A percentile compares a stretch with the other conserved stretches of the same genome.
These are phyloP conservation scores for Gymnodraco acuticeps DNA, from an alignment of 2,797 vertebrate genomes.

Conservation along the genomic window DNA sequence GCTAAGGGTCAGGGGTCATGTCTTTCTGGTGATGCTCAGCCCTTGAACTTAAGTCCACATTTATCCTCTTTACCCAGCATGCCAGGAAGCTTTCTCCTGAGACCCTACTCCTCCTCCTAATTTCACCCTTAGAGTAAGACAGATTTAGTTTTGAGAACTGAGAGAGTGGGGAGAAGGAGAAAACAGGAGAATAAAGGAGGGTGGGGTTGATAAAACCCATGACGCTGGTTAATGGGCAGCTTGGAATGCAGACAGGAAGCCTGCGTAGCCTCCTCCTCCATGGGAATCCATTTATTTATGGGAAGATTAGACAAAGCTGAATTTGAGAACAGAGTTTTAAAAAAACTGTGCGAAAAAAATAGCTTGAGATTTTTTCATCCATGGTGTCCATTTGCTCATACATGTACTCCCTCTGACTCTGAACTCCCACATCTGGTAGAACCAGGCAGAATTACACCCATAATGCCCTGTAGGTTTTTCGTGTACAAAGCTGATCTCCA, in stretches of 20 bases:
- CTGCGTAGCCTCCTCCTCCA: slow-evolving; percentile 58
- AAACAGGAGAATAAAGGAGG: slow-evolving; percentile 37
- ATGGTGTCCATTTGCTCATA: slow-evolving; percentile 33
- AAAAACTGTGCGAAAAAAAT: slow-evolving; percentile 61
- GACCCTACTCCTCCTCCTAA: slow-evolving; percentile 48
- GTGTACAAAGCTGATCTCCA: slow-evolving; percentile 55
- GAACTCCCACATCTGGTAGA: slow-evolving; percentile 60
- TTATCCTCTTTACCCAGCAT: slow-evolving; percentile 68
- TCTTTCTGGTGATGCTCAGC: slow-evolving; percentile 65
- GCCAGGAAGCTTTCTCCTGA: slow-evolving; percentile 57
- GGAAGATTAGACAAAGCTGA: slow-evolving; percentile 50
- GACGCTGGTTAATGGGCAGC: slow-evolving; percentile 78
- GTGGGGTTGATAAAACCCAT: slow-evolving; percentile 69
- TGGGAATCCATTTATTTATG: slow-evolving; percentile 66
- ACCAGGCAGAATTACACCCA: slow-evolving; percentile 54
- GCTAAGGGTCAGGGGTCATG: slow-evolving; percentile 57
- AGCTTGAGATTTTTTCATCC: slow-evolving; percentile 57
- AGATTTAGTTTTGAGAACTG: slow-evolving; percentile 59
- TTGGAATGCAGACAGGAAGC: slow-evolving; percentile 73
- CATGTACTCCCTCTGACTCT: slow-evolving; percentile 13
- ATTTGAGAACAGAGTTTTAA: slow-evolving; percentile 43
- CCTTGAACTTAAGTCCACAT: slow-evolving; percentile 73
- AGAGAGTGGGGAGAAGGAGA: slow-evolving; percentile 5
- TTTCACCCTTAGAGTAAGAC: slow-evolving; percentile 44
- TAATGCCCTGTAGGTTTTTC: slow-evolving; percentile 60